These are phyloP conservation scores for Chinchilla lanigera DNA, from an alignment of 2,113 vertebrate species.

Conservation along the genomic window DNA sequence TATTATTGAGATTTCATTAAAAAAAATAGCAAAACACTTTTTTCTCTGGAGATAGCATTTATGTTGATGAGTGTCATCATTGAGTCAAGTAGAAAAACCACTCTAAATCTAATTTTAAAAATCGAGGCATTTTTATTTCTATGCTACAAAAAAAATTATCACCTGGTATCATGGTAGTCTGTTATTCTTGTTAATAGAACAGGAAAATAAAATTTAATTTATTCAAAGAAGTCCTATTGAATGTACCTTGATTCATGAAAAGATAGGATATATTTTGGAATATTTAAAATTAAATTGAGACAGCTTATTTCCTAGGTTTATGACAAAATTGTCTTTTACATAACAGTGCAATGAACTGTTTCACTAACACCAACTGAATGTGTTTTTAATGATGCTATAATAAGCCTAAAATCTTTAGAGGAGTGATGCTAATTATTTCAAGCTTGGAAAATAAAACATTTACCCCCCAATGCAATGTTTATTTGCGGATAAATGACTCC, in stretches of 20 bases:
- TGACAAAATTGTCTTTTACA: conserved; percentile 53
- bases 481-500: conserved; percentile 42
- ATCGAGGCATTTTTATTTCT: background rate
- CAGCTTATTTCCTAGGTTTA: conserved; percentile 21
- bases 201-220: conserved; percentile 30
- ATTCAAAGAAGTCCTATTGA: conserved; percentile 5
- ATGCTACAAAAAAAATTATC: background rate
- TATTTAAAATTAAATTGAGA: conserved; percentile 49
- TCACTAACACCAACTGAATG: conserved; percentile 70
- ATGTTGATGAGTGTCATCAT: background rate
- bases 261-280: conserved; percentile 11
- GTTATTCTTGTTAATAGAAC: background rate
- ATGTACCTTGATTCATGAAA: conserved; percentile 48
- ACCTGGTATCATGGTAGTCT: background rate
- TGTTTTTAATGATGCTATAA: conserved; percentile 76
- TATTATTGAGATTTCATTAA: background rate
- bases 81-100: background rate
- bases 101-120: background rate
- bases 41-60: background rate
- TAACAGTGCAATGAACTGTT: conserved; percentile 57
- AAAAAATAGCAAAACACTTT: background rate
- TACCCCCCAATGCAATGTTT: conserved; percentile 53
- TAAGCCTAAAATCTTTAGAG: conserved; percentile 72
- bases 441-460: conserved; percentile 65
- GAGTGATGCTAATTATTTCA: conserved; percentile 67